A percentile compares a stretch with the other conserved stretches of the same genome.
Evolutionary conservation across 2,888 invertebrate species (phyloP).

Genomic region (Apotomis turbidana): DNA sequence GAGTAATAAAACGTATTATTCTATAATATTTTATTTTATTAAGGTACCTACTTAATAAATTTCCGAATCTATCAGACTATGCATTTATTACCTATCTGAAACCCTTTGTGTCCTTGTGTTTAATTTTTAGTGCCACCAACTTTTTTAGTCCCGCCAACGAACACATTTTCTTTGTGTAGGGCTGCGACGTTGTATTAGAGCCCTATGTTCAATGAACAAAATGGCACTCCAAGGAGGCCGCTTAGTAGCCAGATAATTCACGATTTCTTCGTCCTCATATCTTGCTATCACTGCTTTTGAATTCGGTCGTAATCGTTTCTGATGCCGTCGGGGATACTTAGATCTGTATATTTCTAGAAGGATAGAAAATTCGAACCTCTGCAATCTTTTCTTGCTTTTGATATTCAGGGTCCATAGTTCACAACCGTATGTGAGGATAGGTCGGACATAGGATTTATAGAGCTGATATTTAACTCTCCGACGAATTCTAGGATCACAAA

Average conservation of each 20-base stretch:
- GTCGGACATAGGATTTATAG: slow-evolving; percentile 61
- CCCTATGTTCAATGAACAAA: slow-evolving; percentile 53
- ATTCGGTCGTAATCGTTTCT: slow-evolving; percentile 53
- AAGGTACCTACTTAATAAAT: neutral
- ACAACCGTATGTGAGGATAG: slow-evolving; percentile 66
- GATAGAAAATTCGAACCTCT: slow-evolving; percentile 56
- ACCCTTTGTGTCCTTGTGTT: neutral
- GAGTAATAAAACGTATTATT: no score
- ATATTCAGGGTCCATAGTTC: slow-evolving; percentile 61
- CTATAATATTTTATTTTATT: no score
- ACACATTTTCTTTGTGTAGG: slow-evolving; percentile 34
- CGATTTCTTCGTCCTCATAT: slow-evolving; percentile 51
- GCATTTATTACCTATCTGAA: neutral
- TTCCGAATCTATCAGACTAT: no score
- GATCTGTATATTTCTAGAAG: slow-evolving; percentile 64
- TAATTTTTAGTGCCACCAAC: neutral
- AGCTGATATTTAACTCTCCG: slow-evolving; percentile 56
- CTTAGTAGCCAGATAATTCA: slow-evolving; percentile 56
- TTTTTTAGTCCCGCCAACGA: slow-evolving; percentile 46
- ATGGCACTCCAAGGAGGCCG: slow-evolving; percentile 56
- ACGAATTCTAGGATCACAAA: slow-evolving; percentile 53
- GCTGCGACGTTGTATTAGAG: slow-evolving; percentile 42
- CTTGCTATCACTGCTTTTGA: slow-evolving; percentile 51
- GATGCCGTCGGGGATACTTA: slow-evolving; percentile 55
- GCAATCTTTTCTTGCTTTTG: slow-evolving; percentile 49